Evolutionary conservation across 2,797 vertebrate genomes (phyloP).

Genomic region (Scarus forsteni): DNA sequence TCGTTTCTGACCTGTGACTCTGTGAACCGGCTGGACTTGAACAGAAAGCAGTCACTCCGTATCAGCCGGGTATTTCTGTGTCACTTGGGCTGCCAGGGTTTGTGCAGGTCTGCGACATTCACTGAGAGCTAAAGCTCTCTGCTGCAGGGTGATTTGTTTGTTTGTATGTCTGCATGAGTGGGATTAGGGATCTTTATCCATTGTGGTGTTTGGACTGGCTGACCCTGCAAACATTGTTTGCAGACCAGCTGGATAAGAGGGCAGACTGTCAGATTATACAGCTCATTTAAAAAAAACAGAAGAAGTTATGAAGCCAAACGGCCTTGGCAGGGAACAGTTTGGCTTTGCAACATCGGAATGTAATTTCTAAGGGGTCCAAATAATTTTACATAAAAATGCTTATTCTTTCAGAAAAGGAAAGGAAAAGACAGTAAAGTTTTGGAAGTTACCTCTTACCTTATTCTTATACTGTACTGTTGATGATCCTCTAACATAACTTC

Average conservation of each 20-base stretch:
- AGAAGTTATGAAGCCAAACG: background rate
- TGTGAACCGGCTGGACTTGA: conserved; percentile 34
- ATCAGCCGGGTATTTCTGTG: conserved; percentile 45
- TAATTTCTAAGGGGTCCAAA: background rate
- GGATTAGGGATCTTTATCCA: conserved; percentile 29
- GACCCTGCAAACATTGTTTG: conserved; percentile 52
- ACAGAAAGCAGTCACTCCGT: conserved; percentile 40
- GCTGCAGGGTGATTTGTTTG: conserved; percentile 27
- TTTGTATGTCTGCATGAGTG: conserved; percentile 8
- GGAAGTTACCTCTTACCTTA: background rate
- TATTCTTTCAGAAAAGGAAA: background rate
- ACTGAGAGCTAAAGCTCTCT: conserved; percentile 11
- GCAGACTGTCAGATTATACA: conserved; percentile 11
- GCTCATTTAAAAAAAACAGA: conserved; percentile 5
- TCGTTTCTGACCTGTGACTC: conserved; percentile 31
- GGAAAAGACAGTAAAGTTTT: background rate
- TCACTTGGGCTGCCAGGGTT: conserved; percentile 30
- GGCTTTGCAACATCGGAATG: background rate
- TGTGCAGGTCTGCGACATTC: conserved; percentile 41
- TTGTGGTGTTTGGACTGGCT: conserved; percentile 34
- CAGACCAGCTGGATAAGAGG: conserved; percentile 55
- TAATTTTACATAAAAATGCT: background rate
- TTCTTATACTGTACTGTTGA: background rate
- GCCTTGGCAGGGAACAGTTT: background rate
- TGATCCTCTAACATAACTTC: background rate